phyloP scores from a whole-genome alignment of 37 sponge, comb jelly and placozoan genomes.

The Spongia lamella region DNA sequence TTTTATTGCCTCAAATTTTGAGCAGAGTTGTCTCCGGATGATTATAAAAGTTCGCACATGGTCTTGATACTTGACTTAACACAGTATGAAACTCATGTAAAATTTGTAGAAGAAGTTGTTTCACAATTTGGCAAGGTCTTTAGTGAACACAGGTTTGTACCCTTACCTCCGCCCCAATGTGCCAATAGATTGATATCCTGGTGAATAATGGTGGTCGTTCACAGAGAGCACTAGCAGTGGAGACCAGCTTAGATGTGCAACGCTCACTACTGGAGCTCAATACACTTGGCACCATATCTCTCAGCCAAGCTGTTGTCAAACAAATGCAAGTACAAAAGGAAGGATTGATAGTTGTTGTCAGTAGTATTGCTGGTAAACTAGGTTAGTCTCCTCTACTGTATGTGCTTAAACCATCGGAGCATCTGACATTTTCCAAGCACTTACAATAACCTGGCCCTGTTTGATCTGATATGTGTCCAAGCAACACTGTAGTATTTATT shows the following conservation, averaged over 20 bases:
- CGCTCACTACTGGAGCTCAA: slow-evolving; percentile 74
- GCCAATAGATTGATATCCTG: slow-evolving; percentile 76
- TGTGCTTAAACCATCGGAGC: not conserved
- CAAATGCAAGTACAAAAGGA: slow-evolving; percentile 65
- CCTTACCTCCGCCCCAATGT: not conserved
- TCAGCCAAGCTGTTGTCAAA: slow-evolving; percentile 87
- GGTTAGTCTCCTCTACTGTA: slow-evolving; percentile 42
- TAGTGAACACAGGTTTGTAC: not conserved
- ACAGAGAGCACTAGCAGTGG: slow-evolving; percentile 74
- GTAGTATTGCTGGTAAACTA: slow-evolving; percentile 88
- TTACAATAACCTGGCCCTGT: not conserved
- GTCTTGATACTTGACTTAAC: slow-evolving; percentile 65
- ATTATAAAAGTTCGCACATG: slow-evolving; percentile 42
- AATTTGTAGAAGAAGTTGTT: slow-evolving; percentile 37
- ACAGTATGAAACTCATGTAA: slow-evolving; percentile 46
- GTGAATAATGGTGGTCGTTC: slow-evolving; percentile 94
- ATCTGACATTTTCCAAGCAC: not conserved
- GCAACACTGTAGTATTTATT: too few relatives aligned
- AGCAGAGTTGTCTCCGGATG: slow-evolving; percentile 55
- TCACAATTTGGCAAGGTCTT: slow-evolving; percentile 49
- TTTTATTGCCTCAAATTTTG: not conserved
- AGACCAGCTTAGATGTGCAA: slow-evolving; percentile 77
- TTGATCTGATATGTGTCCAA: not conserved
- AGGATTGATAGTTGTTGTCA: slow-evolving; percentile 75
- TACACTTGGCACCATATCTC: slow-evolving; percentile 76